Evolutionary conservation across 2,797 vertebrate genomes (phyloP), one percentile per base, ranked within the genome.

Genomic region (Catharus ustulatus): DNA sequence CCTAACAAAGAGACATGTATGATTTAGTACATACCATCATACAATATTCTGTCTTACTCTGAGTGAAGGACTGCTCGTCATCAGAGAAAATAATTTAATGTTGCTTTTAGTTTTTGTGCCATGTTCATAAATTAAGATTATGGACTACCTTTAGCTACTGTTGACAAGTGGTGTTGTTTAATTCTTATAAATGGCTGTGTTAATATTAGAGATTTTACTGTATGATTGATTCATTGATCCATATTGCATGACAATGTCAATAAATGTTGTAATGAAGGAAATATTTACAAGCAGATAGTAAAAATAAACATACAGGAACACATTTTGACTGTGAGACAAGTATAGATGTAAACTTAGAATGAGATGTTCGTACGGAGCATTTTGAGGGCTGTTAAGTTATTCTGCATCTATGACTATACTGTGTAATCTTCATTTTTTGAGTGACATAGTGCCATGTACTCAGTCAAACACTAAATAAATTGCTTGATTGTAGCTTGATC

Each of bases 301-400:
- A 58, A 94, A 84, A 84, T 91, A 91, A 96, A 79, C 66, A 81
- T 27, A 49, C 8, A 91, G 69, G 54, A 94, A 93, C 7, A n/a
- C 58, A 40, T 78, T 93, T 86, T 91, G 83, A 84, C 82, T 92
- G 27, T 38, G 48, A 91, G 73, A 89, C 76, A 93, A 93, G 22
- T 82, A 36, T 30, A 84, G 59, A 86, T 82, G 52, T 84, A 93
- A 95, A 72, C 77, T 81, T 40, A 74, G 10, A 75, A 89, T 71
- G 36, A 87, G 91, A 86, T 91, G 57, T 93, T 96, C 96, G 48
- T 55, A 58, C 45, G 67, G 80, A 91, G 55, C 55, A 52, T 91
- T 94, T 78, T 93, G 40, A 91, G 43, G 19, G 11, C 32, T 91
- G 43, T 85, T 67, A 81, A 79, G 15, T 93, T 94, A 58, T 54